phyloP scores from a whole-genome alignment of 2,113 vertebrate species.

The Istiophorus platypterus region DNA sequence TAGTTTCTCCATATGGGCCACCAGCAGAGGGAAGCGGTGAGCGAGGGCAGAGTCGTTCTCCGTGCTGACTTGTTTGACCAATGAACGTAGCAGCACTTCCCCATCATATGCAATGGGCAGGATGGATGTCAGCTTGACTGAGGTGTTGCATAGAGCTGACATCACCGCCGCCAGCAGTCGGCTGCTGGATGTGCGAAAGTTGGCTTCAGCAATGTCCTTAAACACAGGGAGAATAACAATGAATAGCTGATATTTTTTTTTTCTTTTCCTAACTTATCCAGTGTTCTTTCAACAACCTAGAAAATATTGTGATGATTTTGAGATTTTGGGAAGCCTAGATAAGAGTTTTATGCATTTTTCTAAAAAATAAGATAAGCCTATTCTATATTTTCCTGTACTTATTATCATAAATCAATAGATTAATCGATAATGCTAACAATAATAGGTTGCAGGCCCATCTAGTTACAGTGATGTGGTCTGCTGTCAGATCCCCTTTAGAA shows the following conservation, averaged over 20 bases:
- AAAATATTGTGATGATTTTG: background rate
- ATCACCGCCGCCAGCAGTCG: constrained; percentile 97
- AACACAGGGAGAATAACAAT: constrained; percentile 6
- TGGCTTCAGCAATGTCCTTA: constrained; percentile 98
- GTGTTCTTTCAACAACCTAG: background rate
- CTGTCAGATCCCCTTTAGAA: background rate
- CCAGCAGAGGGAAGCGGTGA: constrained; percentile 96
- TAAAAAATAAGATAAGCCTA: background rate
- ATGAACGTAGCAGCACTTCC: constrained; percentile 92
- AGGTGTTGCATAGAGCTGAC: constrained; percentile 97
- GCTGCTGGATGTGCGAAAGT: constrained; percentile 97
- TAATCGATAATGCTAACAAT: background rate
- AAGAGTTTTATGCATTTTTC: background rate
- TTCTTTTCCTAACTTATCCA: background rate
- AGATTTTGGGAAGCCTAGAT: background rate
- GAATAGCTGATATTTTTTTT: background rate
- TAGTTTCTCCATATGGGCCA: constrained; percentile 98
- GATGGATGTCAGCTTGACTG: constrained; percentile 96
- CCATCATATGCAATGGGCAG: constrained; percentile 98
- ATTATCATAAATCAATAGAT: background rate
- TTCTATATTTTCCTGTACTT: background rate
- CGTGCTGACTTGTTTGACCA: constrained; percentile 98
- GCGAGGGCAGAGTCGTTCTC: constrained; percentile 97
- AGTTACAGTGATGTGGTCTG: background rate
- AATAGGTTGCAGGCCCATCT: too few relatives aligned